Base-by-base conservation (phyloP, 2,888 invertebrate species). In the Liodrosophila aerea region DNA sequence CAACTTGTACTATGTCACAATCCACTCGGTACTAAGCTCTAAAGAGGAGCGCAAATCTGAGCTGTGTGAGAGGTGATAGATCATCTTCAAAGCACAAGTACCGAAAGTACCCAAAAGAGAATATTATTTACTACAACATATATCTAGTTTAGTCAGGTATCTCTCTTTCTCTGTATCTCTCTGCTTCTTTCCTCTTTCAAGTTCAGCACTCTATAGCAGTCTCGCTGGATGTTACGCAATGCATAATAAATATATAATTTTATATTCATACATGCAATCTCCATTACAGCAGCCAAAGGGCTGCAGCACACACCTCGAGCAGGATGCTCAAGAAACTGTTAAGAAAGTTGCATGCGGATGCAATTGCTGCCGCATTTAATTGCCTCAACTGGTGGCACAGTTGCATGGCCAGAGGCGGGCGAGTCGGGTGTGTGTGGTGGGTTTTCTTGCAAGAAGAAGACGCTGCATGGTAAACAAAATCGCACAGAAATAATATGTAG, bases 311-410 rank as follows among this genome's bases (percentile, higher is more conserved):
- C n/a, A 11, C 39, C 16, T n/a, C 9, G 18, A 77, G 68, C 77
- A 76, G 76, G 76, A 76, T 76, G 63, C 62, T 16, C 16, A 34
- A 12, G 12, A 36, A 30, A 50, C 34, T 51, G 62, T 78, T 78
- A 78, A 76, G 78, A 78, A 78, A 78, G 78, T 78, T 78, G 74
- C 46, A 72, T 54, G 72, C 77, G 83, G 83, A 78, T 78, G 72
- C 76, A 70, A 50, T 45, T 44, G 74, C 73, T 33, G 46, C 11
- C 47, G 33, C 47, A 60, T 71, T 82, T 78, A 78, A 78, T 76
- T 82, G 83, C 64, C 75, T 37, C 49, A 63, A 56, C 59, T 39
- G 54, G 56, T 34, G 46, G 40, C n/a, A n/a, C n/a, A n/a, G n/a
- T n/a, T n/a, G n/a, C n/a, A n/a, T n/a, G n/a, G n/a, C n/a, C n/a